Evolutionary conservation across 2,888 invertebrate genomes (phyloP), one percentile per base, ranked within the genome.

Genomic region (Himalopsyche tibetana): DNA sequence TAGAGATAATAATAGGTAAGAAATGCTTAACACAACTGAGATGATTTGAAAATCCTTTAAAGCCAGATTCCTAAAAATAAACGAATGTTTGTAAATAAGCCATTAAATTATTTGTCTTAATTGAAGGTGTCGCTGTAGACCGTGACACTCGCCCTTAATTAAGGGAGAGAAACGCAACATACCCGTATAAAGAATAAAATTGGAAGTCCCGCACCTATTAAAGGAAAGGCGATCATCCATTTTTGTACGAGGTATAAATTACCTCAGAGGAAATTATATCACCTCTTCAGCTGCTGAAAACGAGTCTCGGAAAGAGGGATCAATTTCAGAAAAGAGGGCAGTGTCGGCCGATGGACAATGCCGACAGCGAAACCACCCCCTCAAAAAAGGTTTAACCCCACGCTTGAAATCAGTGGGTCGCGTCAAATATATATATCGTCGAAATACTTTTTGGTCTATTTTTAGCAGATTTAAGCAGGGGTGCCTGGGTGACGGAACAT

Each of bases 201-300:
- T 51, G 12, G 2, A 51, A 51, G 51, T 8, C 15, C 15, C 12
- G 51, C 15, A 51, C 15, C 2, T 51, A 15, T 4, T 4, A 15
- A 51, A 51, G 51, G 5, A 51, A 51, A 51, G 3, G 15, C 51
- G 51, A 63, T 63, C 63, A 63, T n/a, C 63, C 19, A 63, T 63
- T 63, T 63, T 63, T 63, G 63, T 63, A 19, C 28, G 19, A 9
- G 28, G 28, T 63, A 63, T n/a, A 63, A 63, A 63, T 63, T 63
- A 63, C 63, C 15, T 63, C 63, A 63, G 63, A 63, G 63, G 28
- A 63, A 63, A 63, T 63, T 63, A 63, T 63, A 63, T 63, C 63
- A 63, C 63, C 63, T 63, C 63, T 19, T 63, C 19, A 63, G 19
- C 28, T 3, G 6, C 63, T 63, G 63, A 11, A 11, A n/a, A 9